Base-by-base conservation (phyloP, 2,113 vertebrate genomes). In the Ameiurus melas region DNA sequence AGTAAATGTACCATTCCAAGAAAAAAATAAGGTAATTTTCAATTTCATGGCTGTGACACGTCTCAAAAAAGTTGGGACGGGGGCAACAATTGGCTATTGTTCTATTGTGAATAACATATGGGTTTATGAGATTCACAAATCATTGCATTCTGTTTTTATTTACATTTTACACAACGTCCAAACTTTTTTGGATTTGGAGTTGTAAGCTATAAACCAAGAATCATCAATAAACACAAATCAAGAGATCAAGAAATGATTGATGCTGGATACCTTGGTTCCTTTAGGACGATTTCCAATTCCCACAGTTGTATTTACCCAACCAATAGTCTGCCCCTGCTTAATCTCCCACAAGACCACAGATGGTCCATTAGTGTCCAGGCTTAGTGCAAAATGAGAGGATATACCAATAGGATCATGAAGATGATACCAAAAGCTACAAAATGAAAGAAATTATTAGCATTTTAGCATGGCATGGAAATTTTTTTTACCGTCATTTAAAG, bases 381-480 rank as follows among this genome's bases (percentile, higher is more conserved):
- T 91, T 39, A 96, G 16, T 33, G 55, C 2, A 36, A 96, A 51
- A 17, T 3, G 0, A 51, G 91, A 80, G 5, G 58, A 19, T 5
- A 30, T 0, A 2, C 1, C 57, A 16, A 36, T 0, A 0, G 8
- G 1, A 0, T 90, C 17, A 87, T 90, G 53, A 68, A 95, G 90
- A 83, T 95, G 89, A 90, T 94, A 96, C 94, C 95, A 96, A 90
- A 96, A 96, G n/a, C 95, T 96, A 90, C 85, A 94, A 93, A 1
- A 87, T 17, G 91, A 86, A 7, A 89, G 10, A 64, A n/a, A 64
- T 86, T 30, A 73, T 86, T 22, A 78, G 8, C 33, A 75, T 33
- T 75, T 3, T 36, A 71, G 70, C 70, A 71, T 36, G 70, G 0
- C 33, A 20, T 70, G 39, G 39, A 43, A 39, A n/a, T 30, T n/a